Base-by-base conservation (phyloP, 2,888 invertebrate genomes). In the Phyllotreta cruciferae region DNA sequence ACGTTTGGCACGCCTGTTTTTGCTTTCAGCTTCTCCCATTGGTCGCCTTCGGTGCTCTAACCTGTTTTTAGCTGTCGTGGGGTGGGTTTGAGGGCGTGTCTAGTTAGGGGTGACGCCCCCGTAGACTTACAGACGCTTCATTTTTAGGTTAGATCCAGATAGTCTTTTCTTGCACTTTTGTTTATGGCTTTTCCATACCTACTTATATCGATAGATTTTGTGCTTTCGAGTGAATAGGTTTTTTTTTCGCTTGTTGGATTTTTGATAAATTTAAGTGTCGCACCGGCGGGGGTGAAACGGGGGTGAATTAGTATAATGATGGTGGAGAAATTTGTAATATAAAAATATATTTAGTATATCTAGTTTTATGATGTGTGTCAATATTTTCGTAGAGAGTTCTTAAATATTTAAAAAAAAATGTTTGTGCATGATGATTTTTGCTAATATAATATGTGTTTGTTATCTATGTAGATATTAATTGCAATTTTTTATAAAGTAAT, bases 61-160 rank as follows among this genome's bases (percentile, higher is more conserved):
- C 80, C 67, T 47, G 79, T 79, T 78, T 73, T 73, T 69, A 67
- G 61, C 66, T 62, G 49, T 64, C 55, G 54, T 34, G 69, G 78
- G 78, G 66, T 79, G 73, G 52, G 71, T 64, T 57, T 68, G 57
- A 14, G 39, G 34, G 57, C 55, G 72, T 68, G 67, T 66, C 24
- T 63, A 63, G 44, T 50, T 55, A 56, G 56, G 60, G 56, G 62
- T 61, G 74, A 70, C 81, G 78, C 80, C 80, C 75, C 66, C 66
- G 66, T 62, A 81, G 81, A 81, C 81, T 75, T 72, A 55, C 60
- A 76, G 81, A 78, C 81, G 80, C 81, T 79, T 74, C 73, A 77
- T 76, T 80, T 80, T 79, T 78, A 79, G 79, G 78, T 79, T 78
- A 77, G 73, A 76, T 77, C 75, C 67, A 73, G 69, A 62, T 60